Conservation (phyloP, 2,797 vertebrate genomes). For the Ceyx erithaca region DNA sequence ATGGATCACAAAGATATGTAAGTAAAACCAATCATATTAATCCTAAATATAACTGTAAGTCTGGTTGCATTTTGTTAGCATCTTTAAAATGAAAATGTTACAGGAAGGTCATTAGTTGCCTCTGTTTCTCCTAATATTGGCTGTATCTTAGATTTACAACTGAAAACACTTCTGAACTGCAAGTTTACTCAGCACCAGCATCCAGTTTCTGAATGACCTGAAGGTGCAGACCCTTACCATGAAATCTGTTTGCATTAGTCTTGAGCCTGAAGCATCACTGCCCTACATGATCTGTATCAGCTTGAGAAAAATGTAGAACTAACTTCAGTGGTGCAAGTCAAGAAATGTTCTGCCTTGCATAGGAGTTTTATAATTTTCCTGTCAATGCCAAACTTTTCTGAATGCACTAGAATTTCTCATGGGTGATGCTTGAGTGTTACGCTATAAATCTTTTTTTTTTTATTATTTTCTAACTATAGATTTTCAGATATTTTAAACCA, state of each 20-base stretch:
- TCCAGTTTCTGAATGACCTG: not conserved
- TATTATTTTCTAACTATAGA: not conserved
- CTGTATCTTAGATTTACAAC: not conserved
- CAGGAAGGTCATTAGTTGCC: not conserved
- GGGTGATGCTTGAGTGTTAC: not conserved
- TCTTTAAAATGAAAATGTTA: not conserved
- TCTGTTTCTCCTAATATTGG: not conserved
- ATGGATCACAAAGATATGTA: slow-evolving; percentile 93
- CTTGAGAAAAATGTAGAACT: not conserved
- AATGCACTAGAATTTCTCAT: not conserved
- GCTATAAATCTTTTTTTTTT: not conserved
- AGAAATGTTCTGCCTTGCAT: not conserved
- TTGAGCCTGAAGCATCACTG: not conserved
- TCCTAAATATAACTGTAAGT: not conserved
- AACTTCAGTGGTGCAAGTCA: not conserved
- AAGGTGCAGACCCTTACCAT: not conserved
- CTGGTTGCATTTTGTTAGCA: not conserved
- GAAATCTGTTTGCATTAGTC: not conserved
- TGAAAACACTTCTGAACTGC: not conserved
- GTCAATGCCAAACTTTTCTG: not conserved
- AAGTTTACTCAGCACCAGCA: not conserved
- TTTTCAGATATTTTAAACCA: not conserved
- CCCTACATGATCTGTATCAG: not conserved
- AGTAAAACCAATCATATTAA: slow-evolving; percentile 73
- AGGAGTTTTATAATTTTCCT: not conserved